Conservation (phyloP, 1,140 invertebrate species). For the Hycleus cichorii region DNA sequence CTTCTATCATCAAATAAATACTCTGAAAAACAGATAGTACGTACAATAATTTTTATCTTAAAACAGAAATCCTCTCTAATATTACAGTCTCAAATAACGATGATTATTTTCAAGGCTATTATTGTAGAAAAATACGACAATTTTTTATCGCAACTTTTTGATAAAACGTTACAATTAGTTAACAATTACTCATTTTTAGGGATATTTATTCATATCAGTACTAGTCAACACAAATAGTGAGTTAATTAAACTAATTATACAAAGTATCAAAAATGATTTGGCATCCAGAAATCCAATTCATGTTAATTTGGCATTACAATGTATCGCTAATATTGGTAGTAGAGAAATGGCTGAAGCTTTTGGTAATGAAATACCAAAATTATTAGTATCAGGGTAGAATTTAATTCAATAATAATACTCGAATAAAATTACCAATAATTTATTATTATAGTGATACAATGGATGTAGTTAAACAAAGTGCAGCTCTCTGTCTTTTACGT, state of each 20-base stretch:
- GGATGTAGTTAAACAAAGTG: constrained; percentile 99
- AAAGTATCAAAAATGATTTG: constrained; percentile 99
- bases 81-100: not conserved
- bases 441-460: constrained; percentile 81
- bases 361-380: constrained; percentile 94
- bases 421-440: constrained; percentile 1
- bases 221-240: constrained; percentile 99
- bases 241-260: constrained; percentile 97
- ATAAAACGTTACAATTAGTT: not conserved
- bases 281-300: constrained; percentile 95
- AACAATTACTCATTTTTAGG: constrained; percentile 50
- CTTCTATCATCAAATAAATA: constrained; percentile 99
- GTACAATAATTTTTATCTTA: constrained; percentile 36
- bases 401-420: not conserved
- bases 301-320: constrained; percentile 98
- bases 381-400: constrained; percentile 89
- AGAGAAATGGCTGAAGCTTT: constrained; percentile 99
- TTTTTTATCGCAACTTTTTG: not conserved
- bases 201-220: constrained; percentile 98
- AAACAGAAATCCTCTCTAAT: not conserved
- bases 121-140: not conserved
- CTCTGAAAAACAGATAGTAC: constrained; percentile 99
- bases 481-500: constrained; percentile 90
- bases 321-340: constrained; percentile 99
- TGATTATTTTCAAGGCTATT: constrained; percentile 4